Conservation (phyloP, 2,113 vertebrate species). For the Anhinga rufa region DNA sequence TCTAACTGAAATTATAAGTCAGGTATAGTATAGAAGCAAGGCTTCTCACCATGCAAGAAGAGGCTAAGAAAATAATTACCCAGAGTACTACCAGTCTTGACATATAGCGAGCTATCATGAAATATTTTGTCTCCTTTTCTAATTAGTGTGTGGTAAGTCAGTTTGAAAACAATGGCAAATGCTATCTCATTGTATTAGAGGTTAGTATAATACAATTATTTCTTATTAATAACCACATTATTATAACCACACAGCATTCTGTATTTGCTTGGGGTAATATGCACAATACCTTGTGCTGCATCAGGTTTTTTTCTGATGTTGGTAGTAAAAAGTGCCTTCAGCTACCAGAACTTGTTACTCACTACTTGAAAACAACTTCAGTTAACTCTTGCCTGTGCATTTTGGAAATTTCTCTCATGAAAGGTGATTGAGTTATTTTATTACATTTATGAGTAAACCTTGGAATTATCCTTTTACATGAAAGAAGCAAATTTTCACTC, state of each 20-base stretch:
- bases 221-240: background rate
- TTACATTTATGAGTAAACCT: background rate
- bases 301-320: background rate
- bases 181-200: background rate
- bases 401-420: background rate
- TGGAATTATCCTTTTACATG: background rate
- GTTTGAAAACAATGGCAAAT: background rate
- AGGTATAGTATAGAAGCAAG: background rate
- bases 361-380: background rate
- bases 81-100: background rate
- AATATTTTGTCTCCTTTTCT: background rate
- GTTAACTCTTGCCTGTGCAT: background rate
- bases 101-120: background rate
- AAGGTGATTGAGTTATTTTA: background rate
- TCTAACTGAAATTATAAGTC: background rate
- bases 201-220: background rate
- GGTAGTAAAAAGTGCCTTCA: background rate
- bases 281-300: background rate
- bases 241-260: background rate
- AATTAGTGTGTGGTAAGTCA: background rate
- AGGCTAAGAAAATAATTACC: background rate
- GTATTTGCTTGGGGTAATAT: background rate
- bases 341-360: background rate
- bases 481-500: background rate
- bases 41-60: background rate